Conservation (phyloP, 2,797 vertebrate species). For the Gymnopithys bicolor region DNA sequence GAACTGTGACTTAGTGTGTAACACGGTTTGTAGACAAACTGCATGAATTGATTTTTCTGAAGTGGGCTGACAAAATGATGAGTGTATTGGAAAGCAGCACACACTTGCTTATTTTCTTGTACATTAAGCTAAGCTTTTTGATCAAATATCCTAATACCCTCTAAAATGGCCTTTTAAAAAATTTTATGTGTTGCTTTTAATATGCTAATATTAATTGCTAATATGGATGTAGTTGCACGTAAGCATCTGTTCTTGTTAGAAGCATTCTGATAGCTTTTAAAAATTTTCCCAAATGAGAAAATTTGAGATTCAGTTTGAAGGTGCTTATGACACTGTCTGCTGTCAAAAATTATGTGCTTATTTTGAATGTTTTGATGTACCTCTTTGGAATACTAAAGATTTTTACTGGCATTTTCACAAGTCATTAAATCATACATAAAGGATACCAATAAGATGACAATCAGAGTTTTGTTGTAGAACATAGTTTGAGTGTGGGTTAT, state of each 20-base stretch:
- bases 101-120: constrained; percentile 10
- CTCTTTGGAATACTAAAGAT: background rate
- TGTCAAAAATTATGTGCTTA: background rate
- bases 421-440: background rate
- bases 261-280: background rate
- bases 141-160: background rate
- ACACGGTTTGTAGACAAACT: background rate
- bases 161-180: background rate
- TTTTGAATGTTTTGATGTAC: background rate
- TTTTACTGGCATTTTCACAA: background rate
- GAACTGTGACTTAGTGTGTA: background rate
- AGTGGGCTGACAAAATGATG: constrained; percentile 45
- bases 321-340: background rate
- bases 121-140: background rate
- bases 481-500: background rate
- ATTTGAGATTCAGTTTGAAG: background rate
- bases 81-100: constrained; percentile 17
- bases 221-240: background rate
- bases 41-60: constrained; percentile 40
- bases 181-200: background rate
- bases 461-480: background rate
- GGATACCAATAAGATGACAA: background rate
- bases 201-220: background rate
- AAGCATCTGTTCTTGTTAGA: background rate
- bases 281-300: background rate